These are phyloP conservation scores for Melanophora roralis DNA, from an alignment of 2,888 invertebrate genomes.

Conservation along the genomic window DNA sequence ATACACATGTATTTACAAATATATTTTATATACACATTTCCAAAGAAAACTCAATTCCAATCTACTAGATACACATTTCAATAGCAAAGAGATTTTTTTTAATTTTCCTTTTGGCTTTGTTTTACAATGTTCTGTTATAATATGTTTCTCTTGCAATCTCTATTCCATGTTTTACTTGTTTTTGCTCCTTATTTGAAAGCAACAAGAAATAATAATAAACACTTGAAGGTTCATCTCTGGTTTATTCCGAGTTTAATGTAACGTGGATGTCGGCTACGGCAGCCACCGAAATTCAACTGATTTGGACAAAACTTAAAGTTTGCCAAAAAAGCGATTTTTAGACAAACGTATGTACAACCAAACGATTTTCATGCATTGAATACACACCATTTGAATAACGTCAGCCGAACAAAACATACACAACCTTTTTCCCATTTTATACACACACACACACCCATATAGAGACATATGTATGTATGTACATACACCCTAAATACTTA, in stretches of 20 bases:
- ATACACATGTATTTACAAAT: neutral
- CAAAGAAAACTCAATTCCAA: conserved; percentile 23
- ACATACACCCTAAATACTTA: neutral
- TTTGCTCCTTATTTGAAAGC: neutral
- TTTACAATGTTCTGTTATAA: conserved; percentile 10
- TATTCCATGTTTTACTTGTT: conserved; percentile 44
- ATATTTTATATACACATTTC: conserved; percentile 17
- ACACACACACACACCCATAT: neutral
- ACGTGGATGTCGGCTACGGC: conserved; percentile 48
- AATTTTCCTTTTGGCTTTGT: neutral
- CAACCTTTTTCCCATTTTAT: conserved; percentile 37
- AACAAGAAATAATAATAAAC: neutral
- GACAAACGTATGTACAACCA: conserved; percentile 12
- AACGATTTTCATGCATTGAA: conserved; percentile 4
- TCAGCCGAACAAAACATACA: neutral
- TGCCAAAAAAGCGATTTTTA: conserved; percentile 60
- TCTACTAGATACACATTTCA: conserved; percentile 32
- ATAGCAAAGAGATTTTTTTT: conserved; percentile 31
- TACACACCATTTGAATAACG: conserved; percentile 15
- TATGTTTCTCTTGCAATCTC: conserved; percentile 15
- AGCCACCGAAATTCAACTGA: conserved; percentile 62
- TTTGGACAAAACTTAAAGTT: conserved; percentile 60
- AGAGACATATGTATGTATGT: neutral
- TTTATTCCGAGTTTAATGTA: conserved; percentile 44
- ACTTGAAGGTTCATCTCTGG: conserved; percentile 29